Evolutionary conservation across 2,797 vertebrate genomes (phyloP).

Genomic region (Notoglanidium macrostoma): DNA sequence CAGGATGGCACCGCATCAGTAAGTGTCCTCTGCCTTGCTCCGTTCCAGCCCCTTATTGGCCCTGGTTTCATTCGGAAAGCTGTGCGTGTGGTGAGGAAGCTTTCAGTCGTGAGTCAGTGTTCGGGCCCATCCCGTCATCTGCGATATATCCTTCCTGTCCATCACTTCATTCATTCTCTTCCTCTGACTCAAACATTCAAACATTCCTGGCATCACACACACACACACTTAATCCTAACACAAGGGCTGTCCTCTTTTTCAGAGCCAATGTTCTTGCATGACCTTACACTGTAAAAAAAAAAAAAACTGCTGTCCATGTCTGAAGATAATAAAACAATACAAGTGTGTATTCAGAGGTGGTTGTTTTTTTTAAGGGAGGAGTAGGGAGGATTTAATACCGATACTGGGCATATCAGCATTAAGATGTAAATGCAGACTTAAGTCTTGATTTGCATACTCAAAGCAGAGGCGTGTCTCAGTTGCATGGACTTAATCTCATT

Average conservation of each 20-base stretch:
- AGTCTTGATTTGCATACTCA: background rate
- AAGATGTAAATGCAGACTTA: background rate
- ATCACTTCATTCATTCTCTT: constrained; percentile 34
- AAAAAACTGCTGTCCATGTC: background rate
- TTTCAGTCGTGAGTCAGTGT: constrained; percentile 13
- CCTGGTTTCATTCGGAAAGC: constrained; percentile 30
- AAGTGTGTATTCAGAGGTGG: background rate
- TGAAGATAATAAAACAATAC: background rate
- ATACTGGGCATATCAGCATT: background rate
- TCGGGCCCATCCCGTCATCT: background rate
- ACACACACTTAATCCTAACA: constrained; percentile 6
- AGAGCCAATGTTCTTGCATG: background rate
- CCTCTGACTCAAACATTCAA: constrained; percentile 35
- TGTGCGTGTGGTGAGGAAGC: background rate
- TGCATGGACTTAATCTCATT: background rate
- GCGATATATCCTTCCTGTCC: constrained; percentile 32
- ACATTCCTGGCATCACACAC: constrained; percentile 39
- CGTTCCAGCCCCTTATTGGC: constrained; percentile 24
- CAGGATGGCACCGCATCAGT: background rate
- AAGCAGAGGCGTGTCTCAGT: background rate
- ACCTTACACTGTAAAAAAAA: background rate
- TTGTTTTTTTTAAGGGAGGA: background rate
- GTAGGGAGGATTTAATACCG: background rate
- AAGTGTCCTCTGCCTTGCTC: background rate
- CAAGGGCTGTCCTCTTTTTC: background rate